A percentile compares a stretch with the other conserved stretches of the same genome.
Evolutionary conservation across 2,888 invertebrate species (phyloP).

Genomic region (Zaprionus obscuricornis): DNA sequence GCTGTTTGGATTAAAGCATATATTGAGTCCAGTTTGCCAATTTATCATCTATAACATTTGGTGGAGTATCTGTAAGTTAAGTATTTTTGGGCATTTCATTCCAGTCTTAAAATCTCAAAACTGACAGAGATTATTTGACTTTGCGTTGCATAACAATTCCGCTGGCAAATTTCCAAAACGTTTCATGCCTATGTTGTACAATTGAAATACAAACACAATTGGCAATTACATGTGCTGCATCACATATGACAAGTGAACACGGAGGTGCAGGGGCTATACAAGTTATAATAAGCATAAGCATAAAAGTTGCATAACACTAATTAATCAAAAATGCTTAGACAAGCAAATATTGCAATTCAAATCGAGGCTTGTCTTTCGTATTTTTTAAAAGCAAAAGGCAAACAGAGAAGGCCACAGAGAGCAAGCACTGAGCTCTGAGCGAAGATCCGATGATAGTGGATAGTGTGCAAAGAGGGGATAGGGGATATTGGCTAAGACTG

Average conservation of each 20-base stretch:
- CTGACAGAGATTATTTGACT: constrained; percentile 17
- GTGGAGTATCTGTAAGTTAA: too few relatives aligned
- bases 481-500: too few relatives aligned
- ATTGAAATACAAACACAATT: constrained; percentile 62
- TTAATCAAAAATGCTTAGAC: constrained; percentile 42
- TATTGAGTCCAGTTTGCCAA: too few relatives aligned
- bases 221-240: constrained; percentile 46
- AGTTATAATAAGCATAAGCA: constrained; percentile 68
- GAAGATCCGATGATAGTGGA: too few relatives aligned
- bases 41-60: too few relatives aligned
- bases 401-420: too few relatives aligned
- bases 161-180: constrained; percentile 16
- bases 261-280: constrained; percentile 29
- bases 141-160: constrained; percentile 32
- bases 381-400: not conserved
- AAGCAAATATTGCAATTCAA: constrained; percentile 47
- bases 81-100: not conserved
- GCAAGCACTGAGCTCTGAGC: too few relatives aligned
- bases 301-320: constrained; percentile 67
- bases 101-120: constrained; percentile 4
- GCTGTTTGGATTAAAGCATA: too few relatives aligned
- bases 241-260: not conserved
- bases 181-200: constrained; percentile 50
- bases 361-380: constrained; percentile 24
- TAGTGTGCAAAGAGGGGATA: not conserved